Evolutionary conservation across 2,797 vertebrate genomes (phyloP), one percentile per base, ranked within the genome.

Genomic region (Nasua narica): DNA sequence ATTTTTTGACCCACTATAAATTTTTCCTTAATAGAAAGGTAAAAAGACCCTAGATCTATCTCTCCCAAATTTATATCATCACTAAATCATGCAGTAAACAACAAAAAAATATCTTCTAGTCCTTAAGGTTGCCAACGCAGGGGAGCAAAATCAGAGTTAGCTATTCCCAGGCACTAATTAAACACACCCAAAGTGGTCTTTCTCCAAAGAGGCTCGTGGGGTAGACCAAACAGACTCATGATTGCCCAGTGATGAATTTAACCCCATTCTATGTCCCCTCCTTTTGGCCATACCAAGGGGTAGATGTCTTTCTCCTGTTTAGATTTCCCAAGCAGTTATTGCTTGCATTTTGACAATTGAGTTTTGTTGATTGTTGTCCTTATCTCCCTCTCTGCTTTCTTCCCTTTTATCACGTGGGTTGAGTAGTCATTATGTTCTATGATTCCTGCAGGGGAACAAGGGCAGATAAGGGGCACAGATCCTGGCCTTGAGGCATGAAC

Each of bases 1-100:
- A 95, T 97, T 98, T 74, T 97, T 97, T 97, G 88, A 97, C 91
- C 93, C 92, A 56, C 70, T 97, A 58, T 98, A 98, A 95, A 96
- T 89, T 96, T 96, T 82, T 87, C 56, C 78, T 97, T 96, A 95
- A 92, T 95, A 94, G 60, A 94, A 97, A 95, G 78, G 72, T 90
- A 96, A 95, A 94, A 58, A 81, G n/a, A 96, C 29, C 50, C 91
- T 35, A 84, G 76, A 21, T 84, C 46, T 89, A 93, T 77, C 32
- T 60, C 35, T 81, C 43, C 15, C 52, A 89, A 93, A 94, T 96
- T 90, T 95, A 65, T 88, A 18, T 60, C 81, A 85, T 89, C 65
- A 87, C 14, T 56, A 96, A 96, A 92, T 97, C 56, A 95, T 40
- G 76, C 19, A 60, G 43, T 69, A 93, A 97, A 86, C 27, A 89